Base-by-base conservation (phyloP, 2,888 invertebrate genomes). In the Notodonta ziczac region DNA sequence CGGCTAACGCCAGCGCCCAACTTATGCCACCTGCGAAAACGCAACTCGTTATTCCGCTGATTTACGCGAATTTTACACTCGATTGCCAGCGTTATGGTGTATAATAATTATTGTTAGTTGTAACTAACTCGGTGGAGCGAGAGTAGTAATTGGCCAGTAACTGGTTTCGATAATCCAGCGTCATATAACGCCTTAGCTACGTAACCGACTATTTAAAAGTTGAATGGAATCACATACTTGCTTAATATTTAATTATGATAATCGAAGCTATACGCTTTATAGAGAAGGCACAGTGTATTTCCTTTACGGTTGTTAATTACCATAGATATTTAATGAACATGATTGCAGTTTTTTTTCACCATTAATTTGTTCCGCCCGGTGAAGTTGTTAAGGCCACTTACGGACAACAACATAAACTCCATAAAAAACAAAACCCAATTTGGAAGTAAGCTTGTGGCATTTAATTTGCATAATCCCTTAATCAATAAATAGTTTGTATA, bases 41-140 rank as follows among this genome's bases (percentile, higher is more conserved):
- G 39, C 65, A 59, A 67, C 57, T 63, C 71, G 70, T 73, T 73
- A 70, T 62, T 52, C n/a, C 51, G 50, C 46, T 67, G 63, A 77
- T 77, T 76, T 77, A 72, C 63, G 58, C 57, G 50, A 40, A 8
- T 48, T 74, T 73, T 65, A 67, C 64, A 63, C 65, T 61, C 66
- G 51, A 69, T 65, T 62, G 55, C 71, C 57, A 59, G n/a, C 60
- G 60, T 73, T 73, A 69, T 70, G 66, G 56, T 52, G 14, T 57
- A 57, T 48, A 60, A 65, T 59, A 50, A 61, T 62, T 63, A 60
- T 54, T 68, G 48, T 66, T 5, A 57, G 46, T 48, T 46, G 46
- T 53, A 59, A 62, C 35, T 53, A n/a, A 42, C 14, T 50, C 57
- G 32, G 5, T 5, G 52, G 12, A 42, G 32, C 13, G 14, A 14